phyloP scores from a whole-genome alignment of 2,888 invertebrate genomes.

The Dolichopus griseipennis region DNA sequence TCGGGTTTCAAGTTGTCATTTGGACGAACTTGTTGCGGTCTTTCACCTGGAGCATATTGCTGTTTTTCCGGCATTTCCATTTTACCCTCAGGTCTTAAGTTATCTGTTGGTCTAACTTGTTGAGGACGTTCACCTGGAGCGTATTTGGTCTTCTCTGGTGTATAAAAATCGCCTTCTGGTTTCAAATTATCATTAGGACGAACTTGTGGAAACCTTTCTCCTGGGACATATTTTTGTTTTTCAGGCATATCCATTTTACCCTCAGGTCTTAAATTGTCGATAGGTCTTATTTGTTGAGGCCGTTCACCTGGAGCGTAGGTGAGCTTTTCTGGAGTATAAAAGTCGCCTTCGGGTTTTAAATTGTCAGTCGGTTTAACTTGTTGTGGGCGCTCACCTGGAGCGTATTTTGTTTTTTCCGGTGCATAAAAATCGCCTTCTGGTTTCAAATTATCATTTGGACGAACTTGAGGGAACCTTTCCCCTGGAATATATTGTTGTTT shows the following conservation, averaged over 20 bases:
- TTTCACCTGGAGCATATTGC: conserved; percentile 46
- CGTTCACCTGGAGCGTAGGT: conserved; percentile 41
- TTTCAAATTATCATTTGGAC: conserved; percentile 46
- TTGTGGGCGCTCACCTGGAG: conserved; percentile 45
- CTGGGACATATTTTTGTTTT: conserved; percentile 29
- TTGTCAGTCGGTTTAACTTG: conserved; percentile 46
- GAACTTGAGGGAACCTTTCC: conserved; percentile 43
- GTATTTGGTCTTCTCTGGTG: conserved; percentile 38
- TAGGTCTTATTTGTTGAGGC: conserved; percentile 29
- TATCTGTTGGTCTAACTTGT: conserved; percentile 44
- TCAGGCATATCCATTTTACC: conserved; percentile 48
- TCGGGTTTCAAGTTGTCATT: conserved; percentile 52
- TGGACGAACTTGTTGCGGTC: conserved; percentile 37
- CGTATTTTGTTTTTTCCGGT: conserved; percentile 44
- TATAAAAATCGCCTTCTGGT: conserved; percentile 52
- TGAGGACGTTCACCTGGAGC: conserved; percentile 42
- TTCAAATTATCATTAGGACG: conserved; percentile 48
- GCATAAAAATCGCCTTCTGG: conserved; percentile 52
- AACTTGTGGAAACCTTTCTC: conserved; percentile 40
- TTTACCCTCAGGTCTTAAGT: conserved; percentile 49
- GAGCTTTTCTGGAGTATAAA: conserved; percentile 35
- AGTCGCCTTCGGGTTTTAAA: conserved; percentile 49
- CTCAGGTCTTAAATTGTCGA: conserved; percentile 34
- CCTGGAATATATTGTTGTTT: conserved; percentile 42
- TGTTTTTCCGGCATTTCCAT: conserved; percentile 47